phyloP scores from a whole-genome alignment of 1,140 invertebrate species.

The Atta texana region DNA sequence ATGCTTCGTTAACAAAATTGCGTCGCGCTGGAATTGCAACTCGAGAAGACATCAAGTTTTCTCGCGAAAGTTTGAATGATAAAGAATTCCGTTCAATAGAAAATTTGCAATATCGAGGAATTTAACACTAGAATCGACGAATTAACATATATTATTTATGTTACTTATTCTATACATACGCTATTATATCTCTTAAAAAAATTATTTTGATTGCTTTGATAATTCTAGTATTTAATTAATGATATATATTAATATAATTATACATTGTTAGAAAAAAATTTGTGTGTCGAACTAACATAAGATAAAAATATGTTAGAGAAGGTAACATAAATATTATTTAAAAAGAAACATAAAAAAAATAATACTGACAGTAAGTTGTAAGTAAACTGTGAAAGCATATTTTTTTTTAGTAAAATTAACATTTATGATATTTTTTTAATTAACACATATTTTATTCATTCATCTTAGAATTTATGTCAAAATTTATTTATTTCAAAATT shows the following conservation, averaged over 20 bases:
- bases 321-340: too few relatives aligned
- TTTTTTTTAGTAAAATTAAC: too few relatives aligned
- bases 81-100: neutral
- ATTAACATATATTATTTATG: neutral
- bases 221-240: neutral
- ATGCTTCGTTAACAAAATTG: conserved; percentile 52
- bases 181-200: neutral
- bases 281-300: too few relatives aligned
- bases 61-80: neutral
- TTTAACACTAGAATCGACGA: neutral
- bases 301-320: too few relatives aligned
- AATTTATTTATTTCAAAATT: too few relatives aligned
- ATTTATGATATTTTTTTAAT: too few relatives aligned
- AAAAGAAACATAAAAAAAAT: too few relatives aligned
- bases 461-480: neutral
- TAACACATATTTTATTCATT: neutral
- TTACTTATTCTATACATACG: neutral
- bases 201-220: neutral
- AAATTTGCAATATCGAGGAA: neutral
- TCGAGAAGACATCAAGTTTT: neutral
- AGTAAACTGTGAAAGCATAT: too few relatives aligned
- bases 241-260: neutral
- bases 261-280: too few relatives aligned
- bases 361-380: too few relatives aligned
- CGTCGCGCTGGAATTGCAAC: conserved; percentile 16